Conservation (phyloP, 2,888 invertebrate genomes). For the Hydraecia micacea region DNA sequence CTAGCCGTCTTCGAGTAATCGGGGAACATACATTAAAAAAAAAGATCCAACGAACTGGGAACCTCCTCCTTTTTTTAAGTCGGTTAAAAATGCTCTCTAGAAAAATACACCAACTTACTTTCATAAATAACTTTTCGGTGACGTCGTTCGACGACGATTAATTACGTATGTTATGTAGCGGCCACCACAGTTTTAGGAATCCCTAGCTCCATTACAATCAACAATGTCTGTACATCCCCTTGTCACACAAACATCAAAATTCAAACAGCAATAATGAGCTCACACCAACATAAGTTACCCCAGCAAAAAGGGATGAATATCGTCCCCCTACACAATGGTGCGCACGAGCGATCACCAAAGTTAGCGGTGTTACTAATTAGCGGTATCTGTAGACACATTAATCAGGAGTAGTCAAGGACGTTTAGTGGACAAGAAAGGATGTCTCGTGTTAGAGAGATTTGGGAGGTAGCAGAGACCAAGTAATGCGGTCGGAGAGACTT, state of each 20-base stretch:
- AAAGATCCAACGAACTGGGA: too few relatives aligned
- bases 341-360: constrained; percentile 52
- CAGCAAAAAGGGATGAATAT: constrained; percentile 26
- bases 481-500: too few relatives aligned
- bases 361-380: constrained; percentile 54
- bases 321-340: constrained; percentile 25
- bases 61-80: too few relatives aligned
- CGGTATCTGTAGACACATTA: constrained; percentile 35
- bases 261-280: constrained; percentile 24
- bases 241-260: background rate
- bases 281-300: constrained; percentile 7
- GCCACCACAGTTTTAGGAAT: background rate
- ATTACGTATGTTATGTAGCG: background rate
- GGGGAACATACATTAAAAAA: too few relatives aligned
- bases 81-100: background rate
- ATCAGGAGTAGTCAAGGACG: constrained; percentile 30
- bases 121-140: background rate
- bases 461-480: background rate
- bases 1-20: too few relatives aligned
- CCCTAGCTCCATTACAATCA: background rate
- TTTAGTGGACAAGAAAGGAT: constrained; percentile 23
- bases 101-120: background rate
- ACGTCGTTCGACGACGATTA: background rate
- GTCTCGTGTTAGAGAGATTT: background rate
- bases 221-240: background rate